Percentiles rank a stretch among this genome's conserved stretches.
phyloP scores from a whole-genome alignment of 2,888 invertebrate species.

The Junonia oenone region DNA sequence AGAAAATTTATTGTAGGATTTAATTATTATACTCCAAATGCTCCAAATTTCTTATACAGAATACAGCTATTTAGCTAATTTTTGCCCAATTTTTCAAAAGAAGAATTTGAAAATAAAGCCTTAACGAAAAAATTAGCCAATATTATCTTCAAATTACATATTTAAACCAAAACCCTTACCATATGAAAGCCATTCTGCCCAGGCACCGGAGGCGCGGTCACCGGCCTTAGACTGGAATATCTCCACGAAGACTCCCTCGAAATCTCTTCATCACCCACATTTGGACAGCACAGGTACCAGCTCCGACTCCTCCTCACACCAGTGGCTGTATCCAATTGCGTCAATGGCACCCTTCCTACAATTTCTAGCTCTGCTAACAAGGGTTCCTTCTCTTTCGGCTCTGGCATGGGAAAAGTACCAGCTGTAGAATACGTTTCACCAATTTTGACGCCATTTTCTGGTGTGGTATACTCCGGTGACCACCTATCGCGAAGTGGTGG shows the following conservation, averaged over 20 bases:
- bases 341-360: slow-evolving; percentile 59
- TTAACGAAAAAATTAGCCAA: too few relatives aligned
- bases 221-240: slow-evolving; percentile 64
- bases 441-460: slow-evolving; percentile 46
- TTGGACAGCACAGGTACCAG: slow-evolving; percentile 81
- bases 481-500: slow-evolving; percentile 57
- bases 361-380: slow-evolving; percentile 62
- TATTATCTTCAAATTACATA: too few relatives aligned
- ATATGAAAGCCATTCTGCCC: slow-evolving; percentile 48
- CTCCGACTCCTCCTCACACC: slow-evolving; percentile 78
- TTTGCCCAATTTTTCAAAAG: too few relatives aligned
- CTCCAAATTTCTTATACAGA: too few relatives aligned
- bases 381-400: slow-evolving; percentile 67
- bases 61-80: too few relatives aligned
- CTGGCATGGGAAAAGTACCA: slow-evolving; percentile 72
- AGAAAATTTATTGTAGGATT: too few relatives aligned
- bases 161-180: too few relatives aligned
- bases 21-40: too few relatives aligned
- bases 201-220: slow-evolving; percentile 58
- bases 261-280: slow-evolving; percentile 62
- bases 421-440: slow-evolving; percentile 72
- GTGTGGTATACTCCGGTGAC: slow-evolving; percentile 56
- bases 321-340: slow-evolving; percentile 51
- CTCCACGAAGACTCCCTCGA: slow-evolving; percentile 66
- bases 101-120: too few relatives aligned